Base-by-base conservation (phyloP, 2,797 vertebrate species). In the Chromobotia macracanthus region DNA sequence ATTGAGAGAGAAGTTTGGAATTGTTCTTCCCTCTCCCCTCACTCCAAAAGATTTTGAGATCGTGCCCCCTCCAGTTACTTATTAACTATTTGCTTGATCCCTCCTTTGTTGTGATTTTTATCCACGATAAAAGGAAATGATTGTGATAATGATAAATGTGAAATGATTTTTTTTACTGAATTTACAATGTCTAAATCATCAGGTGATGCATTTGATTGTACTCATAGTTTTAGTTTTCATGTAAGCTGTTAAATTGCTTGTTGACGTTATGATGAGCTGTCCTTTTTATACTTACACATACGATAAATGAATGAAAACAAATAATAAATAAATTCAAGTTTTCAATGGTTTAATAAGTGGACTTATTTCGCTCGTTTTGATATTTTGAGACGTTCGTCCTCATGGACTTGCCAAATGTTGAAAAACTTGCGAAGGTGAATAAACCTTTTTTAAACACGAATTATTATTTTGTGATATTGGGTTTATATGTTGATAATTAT, bases 31-130 rank as follows among this genome's bases (percentile, higher is more conserved):
- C 0, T 87, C 83, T 67, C 82, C 81, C 1, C 86, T 95, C 0
- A 58, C 87, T 16, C 88, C 89, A 44, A 95, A 95, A 81, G 94
- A 95, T 81, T 87, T 90, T 3, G 41, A 85, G 3, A 86, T 85
- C 56, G 64, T 83, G 25, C 77, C 82, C 11, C 77, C 82, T 23
- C 9, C 77, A 38, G 56, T 68, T 23, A 80, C 44, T 21, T 83
- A 82, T 71, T 86, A 64, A 79, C 16, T 4, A 15, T 13, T 75
- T 8, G 19, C 10, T 75, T 8, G 6, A 21, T 21, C 16, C 7
- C 53, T 8, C 11, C 1, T 4, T 25, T 2, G 48, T 5, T 9
- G 15, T 31, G 4, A 31, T 61, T 28, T 28, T 1, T 28, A 15
- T 61, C 15, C 12, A 16, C 16, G 23, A 13, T 23, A 23, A 25